Base-by-base conservation (phyloP, 2,113 vertebrate species). In the Cygnus atratus region DNA sequence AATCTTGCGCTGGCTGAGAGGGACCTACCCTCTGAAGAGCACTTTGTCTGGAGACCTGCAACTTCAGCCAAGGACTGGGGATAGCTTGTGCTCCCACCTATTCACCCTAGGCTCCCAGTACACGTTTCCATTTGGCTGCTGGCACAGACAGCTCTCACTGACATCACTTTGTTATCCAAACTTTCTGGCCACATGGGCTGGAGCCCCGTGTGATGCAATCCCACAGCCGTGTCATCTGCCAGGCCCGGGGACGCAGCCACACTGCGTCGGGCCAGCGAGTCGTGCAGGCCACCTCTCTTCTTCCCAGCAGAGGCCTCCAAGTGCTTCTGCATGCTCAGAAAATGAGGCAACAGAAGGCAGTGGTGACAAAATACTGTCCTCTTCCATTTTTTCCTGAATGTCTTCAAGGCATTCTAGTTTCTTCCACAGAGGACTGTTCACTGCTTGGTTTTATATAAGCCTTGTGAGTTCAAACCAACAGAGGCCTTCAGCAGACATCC, bases 161-260 rank as follows among this genome's bases (percentile, higher is more conserved):
- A 37, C 59, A 41, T 21, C 33, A 21, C 48, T 35, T 25, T 7
- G 22, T 83, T 37, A 4, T 20, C 67, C 88, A 79, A 33, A 46
- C 41, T 31, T 83, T 35, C 35, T 79, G 67, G 28, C 12, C 35
- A n/a, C 46, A 46, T 1, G 2, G 44, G 66, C 81, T 82, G 84
- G n/a, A 87, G 57, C 66, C 58, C 62, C 52, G 73, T 58, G 5
- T 3, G 21, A 50, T 31, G 82, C 87, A 84, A 58, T 48, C 68
- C 67, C 44, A 10, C 0, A 0, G 39, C n/a, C 0, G 0, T 11
- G 13, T 33, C 33, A 21, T 19, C 85, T 76, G 78, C 35, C 66
- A 57, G 58, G 17, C 22, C 8, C 26, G n/a, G 75, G 52, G 71
- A 17, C 25, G 31, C 48, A 39, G 65, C 17, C 3, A 0, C 59